Evolutionary conservation across 2,797 vertebrate genomes (phyloP), one percentile per base, ranked within the genome.

Genomic region (Phataginus tricuspis): DNA sequence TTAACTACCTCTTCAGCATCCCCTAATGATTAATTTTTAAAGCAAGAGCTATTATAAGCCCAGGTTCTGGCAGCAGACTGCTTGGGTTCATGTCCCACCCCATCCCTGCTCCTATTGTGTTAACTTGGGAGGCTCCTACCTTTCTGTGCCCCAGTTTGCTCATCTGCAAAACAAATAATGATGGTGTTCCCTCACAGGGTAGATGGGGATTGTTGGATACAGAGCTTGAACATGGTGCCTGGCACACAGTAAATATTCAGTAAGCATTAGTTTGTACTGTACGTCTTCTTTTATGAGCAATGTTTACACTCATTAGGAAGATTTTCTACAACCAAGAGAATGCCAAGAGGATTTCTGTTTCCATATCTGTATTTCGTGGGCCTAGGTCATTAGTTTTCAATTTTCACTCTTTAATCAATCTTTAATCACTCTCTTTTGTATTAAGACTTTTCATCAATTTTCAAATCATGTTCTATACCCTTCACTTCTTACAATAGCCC

Each of bases 401-500:
- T 69, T 85, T 86, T 39, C 11, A 77, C 10, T 90, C 53, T 91
- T 91, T 25, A 66, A 31, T 90, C 42, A 72, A 85, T 45, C 42
- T 45, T 45, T 45, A 90, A 84, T 53, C 75, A 45, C 15, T 57
- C n/a, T 77, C 34, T 72, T 27, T 18, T 27, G 27, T 80, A 66
- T 49, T 89, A 86, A 92, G n/a, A 82, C 16, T 92, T 10, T 59
- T 94, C 18, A 39, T n/a, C 13, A 82, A 15, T 85, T 95, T 85
- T 77, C 19, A 59, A 88, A 85, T 77, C 1, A 69, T 59, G 51
- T 72, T 91, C 29, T 84, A 14, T n/a, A 19, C 19, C 19, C 23
- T 90, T 77, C 14, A 57, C 7, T 68, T 78, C 37, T 84, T 75
- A 53, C 37, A 89, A 79, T 3, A 89, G 27, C 49, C 25, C 31